Conservation (phyloP, 2,113 vertebrate genomes). For the Toxostoma redivivum region DNA sequence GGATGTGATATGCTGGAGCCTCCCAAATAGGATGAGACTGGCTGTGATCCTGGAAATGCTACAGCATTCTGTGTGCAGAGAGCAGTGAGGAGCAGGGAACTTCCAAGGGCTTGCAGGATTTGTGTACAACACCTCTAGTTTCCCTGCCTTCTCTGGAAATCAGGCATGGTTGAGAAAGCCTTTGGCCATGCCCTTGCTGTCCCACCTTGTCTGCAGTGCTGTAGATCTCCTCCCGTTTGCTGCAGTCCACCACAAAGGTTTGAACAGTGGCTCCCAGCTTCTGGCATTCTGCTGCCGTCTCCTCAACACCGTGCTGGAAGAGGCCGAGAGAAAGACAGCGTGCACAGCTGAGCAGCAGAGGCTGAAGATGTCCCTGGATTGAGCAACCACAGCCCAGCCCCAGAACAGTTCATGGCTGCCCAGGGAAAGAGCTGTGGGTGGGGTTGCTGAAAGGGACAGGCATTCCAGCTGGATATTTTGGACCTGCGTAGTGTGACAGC, state of each 20-base stretch:
- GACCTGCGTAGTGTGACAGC: too few species aligned
- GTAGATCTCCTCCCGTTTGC: conserved; percentile 77
- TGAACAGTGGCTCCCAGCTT: conserved; percentile 70
- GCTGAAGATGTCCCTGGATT: too few species aligned
- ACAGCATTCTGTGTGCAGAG: neutral
- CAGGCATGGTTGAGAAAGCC: neutral
- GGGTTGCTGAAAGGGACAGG: fast-evolving
- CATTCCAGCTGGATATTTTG: neutral
- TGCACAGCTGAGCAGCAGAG: neutral
- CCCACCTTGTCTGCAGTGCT: neutral
- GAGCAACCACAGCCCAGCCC: neutral
- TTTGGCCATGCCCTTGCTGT: neutral
- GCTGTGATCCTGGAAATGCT: neutral
- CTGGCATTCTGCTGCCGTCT: conserved; percentile 78
- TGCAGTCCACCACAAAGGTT: conserved; percentile 81
- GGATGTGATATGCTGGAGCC: neutral
- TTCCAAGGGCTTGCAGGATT: neutral
- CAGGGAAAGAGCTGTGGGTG: neutral
- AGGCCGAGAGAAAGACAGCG: neutral
- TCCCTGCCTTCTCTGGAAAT: too few species aligned
- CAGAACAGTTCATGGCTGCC: too few species aligned
- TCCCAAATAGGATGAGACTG: neutral
- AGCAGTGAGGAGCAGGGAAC: neutral
- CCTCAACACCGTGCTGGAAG: conserved; percentile 68
- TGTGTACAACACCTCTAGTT: neutral